Evolutionary conservation across 2,113 vertebrate genomes (phyloP).

Genomic region (Mastomys coucha): DNA sequence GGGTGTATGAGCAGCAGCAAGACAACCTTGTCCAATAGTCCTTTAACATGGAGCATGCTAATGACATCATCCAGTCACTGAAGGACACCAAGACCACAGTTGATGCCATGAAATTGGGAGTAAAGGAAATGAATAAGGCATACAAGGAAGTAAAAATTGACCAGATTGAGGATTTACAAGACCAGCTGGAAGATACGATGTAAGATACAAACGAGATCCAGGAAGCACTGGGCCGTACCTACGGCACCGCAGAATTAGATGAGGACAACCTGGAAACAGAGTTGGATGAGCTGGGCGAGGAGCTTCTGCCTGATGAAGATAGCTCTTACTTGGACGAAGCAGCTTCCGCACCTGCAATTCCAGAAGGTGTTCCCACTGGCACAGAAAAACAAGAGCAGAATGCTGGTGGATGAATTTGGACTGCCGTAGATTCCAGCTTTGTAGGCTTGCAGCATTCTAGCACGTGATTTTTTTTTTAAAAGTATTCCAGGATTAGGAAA

Average conservation of each 20-base stretch:
- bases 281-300: no score
- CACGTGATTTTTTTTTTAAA: slow-evolving; percentile 13
- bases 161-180: slow-evolving; percentile 92
- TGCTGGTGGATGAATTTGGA: slow-evolving; percentile 98
- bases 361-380: no score
- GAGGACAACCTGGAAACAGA: slow-evolving; percentile 96
- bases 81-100: slow-evolving; percentile 99
- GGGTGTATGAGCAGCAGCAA: slow-evolving; percentile 97
- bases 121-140: no score
- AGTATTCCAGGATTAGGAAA: slow-evolving; percentile 76
- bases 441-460: slow-evolving; percentile 85
- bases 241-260: slow-evolving; percentile 96
- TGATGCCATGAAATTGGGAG: slow-evolving; percentile 66
- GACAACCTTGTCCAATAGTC: slow-evolving; percentile 98
- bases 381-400: slow-evolving; percentile 91
- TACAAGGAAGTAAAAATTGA: no score
- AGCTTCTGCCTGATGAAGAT: no score
- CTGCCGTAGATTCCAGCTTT: slow-evolving; percentile 80
- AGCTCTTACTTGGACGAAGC: no score
- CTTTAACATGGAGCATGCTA: slow-evolving; percentile 99
- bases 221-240: slow-evolving; percentile 95
- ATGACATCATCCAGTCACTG: slow-evolving; percentile 97
- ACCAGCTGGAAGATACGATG: slow-evolving; percentile 99
- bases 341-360: no score
- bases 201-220: slow-evolving; percentile 97